phyloP scores from a whole-genome alignment of 1,140 invertebrate genomes.

The Drosophila eugracilis region DNA sequence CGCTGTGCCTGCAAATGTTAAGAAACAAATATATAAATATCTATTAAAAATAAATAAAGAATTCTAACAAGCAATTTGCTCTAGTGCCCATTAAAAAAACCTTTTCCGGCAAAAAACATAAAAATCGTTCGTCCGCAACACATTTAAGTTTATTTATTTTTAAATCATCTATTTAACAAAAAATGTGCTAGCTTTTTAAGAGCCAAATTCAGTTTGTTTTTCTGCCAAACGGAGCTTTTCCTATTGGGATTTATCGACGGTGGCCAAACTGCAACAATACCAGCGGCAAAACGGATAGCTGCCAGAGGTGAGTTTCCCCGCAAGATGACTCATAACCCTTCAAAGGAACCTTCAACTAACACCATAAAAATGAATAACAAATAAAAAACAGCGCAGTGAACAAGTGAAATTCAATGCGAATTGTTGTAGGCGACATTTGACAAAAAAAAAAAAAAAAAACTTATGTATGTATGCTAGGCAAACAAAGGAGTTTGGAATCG shows the following conservation, averaged over 20 bases:
- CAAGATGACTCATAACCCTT: constrained; percentile 30
- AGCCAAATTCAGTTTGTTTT: constrained; percentile 33
- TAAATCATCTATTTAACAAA: constrained; percentile 23
- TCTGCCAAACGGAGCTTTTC: constrained; percentile 18
- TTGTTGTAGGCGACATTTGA: constrained; percentile 62
- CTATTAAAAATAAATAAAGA: constrained; percentile 6
- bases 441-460: constrained; percentile 54
- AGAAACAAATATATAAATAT: constrained; percentile 1
- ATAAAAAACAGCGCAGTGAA: constrained; percentile 6
- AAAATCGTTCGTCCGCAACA: constrained; percentile 54
- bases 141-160: constrained; percentile 49
- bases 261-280: constrained; percentile 61
- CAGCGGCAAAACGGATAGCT: constrained; percentile 84
- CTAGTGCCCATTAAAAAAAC: constrained; percentile 41
- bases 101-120: constrained; percentile 49
- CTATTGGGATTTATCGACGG: constrained; percentile 63
- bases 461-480: constrained; percentile 50
- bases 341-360: constrained; percentile 25
- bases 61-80: constrained; percentile 13
- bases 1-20: constrained; percentile 37
- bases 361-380: constrained; percentile 23
- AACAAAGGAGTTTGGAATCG: constrained; percentile 44
- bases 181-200: constrained; percentile 55
- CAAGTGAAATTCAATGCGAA: constrained; percentile 78
- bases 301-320: constrained; percentile 69